Evolutionary conservation across 2,888 invertebrate species (phyloP).

Genomic region (Drosophila monieri): DNA sequence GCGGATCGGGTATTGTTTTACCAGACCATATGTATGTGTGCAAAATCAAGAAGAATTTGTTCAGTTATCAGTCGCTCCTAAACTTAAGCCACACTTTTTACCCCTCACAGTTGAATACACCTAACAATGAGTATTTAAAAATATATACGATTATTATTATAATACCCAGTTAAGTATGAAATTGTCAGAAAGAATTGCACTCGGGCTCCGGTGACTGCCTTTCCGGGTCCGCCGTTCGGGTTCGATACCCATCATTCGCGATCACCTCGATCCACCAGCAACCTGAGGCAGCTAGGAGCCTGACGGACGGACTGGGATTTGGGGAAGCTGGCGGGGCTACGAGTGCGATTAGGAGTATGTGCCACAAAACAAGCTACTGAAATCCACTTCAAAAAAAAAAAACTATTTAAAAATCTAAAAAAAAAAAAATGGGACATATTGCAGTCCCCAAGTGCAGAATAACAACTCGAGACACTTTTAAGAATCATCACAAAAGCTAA

Average conservation of each 20-base stretch:
- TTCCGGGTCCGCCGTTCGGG: conserved; percentile 4
- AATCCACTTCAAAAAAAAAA: conserved; percentile 26
- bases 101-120: conserved; percentile 23
- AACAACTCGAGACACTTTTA: conserved; percentile 12
- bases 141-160: conserved; percentile 18
- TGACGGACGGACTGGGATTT: conserved; percentile 26
- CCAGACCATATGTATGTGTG: conserved; percentile 69
- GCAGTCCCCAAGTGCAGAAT: conserved; percentile 3
- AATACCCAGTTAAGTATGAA: conserved; percentile 19
- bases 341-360: conserved; percentile 52
- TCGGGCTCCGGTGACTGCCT: conserved; percentile 11
- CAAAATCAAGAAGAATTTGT: conserved; percentile 27
- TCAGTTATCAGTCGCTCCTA: conserved; percentile 23
- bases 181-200: conserved; percentile 19
- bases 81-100: conserved; percentile 17
- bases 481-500: conserved; percentile 28
- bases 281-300: conserved; percentile 61
- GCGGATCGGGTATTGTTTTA: conserved; percentile 60
- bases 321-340: conserved; percentile 15
- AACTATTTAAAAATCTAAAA: conserved; percentile 21
- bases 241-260: conserved; percentile 4
- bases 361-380: conserved; percentile 57
- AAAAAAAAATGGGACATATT: conserved; percentile 25
- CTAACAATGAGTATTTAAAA: not conserved
- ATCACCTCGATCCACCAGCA: conserved; percentile 19